These are phyloP conservation scores for Tor tambroides DNA, from an alignment of 2,113 vertebrate genomes.

Conservation along the genomic window DNA sequence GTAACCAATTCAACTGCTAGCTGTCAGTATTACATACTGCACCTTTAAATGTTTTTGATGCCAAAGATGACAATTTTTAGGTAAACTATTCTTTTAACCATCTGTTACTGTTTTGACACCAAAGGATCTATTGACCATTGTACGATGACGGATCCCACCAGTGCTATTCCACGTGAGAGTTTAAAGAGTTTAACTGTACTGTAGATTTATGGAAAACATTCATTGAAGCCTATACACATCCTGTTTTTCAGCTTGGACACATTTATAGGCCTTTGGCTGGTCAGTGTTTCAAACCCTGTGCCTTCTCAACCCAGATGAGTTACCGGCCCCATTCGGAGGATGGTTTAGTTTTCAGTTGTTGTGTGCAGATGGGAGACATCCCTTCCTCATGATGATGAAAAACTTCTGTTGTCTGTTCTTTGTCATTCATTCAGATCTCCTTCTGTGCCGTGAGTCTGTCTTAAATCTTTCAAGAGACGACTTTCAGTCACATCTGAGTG, in stretches of 20 bases:
- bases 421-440: constrained; percentile 24
- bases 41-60: background rate
- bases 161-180: background rate
- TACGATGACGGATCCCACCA: background rate
- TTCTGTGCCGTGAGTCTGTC: background rate
- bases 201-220: background rate
- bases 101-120: background rate
- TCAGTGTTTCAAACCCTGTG: background rate
- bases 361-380: background rate
- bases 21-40: too few relatives aligned
- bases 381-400: background rate
- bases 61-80: background rate
- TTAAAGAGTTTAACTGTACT: background rate
- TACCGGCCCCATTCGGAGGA: background rate
- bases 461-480: constrained; percentile 8
- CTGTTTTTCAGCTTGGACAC: background rate
- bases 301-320: background rate
- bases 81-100: background rate
- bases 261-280: constrained; percentile 5
- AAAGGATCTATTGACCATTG: background rate
- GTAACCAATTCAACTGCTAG: too few relatives aligned
- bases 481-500: constrained; percentile 1
- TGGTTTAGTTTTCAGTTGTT: background rate
- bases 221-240: background rate
- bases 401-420: constrained; percentile 12